Evolutionary conservation across 2,888 invertebrate species (phyloP), one percentile per base, ranked within the genome.

Genomic region (Tenthredo notha): DNA sequence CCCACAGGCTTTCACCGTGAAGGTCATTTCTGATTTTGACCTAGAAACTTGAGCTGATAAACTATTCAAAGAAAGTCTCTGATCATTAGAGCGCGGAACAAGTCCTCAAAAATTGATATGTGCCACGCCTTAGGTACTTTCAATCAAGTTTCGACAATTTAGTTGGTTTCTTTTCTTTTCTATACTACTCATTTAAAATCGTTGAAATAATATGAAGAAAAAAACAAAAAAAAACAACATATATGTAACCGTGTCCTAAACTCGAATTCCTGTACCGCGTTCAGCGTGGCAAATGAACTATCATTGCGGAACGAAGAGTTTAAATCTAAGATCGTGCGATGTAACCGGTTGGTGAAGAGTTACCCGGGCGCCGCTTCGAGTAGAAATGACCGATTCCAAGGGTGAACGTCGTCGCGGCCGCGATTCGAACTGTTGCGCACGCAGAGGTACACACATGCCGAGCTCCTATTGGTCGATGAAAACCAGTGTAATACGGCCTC

Each of bases 371-470:
- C 37, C 80, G 80, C 29, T 58, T 61, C 61, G 61, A 58, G 80
- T 80, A 58, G 80, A 80, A 80, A 80, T 80, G 78, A 78, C 78
- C 78, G 78, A 78, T 78, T 61, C 58, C 78, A 78, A 78, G 78
- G 78, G 78, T 78, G 78, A 78, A 78, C 78, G 37, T 33, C 18
- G 78, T 37, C 78, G 37, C 40, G n/a, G 33, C 33, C 54, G 50
- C 77, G 61, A 78, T 78, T 37, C n/a, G 58, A 78, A 78, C n/a
- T 78, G 80, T 80, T 80, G 80, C 58, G 80, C 80, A 80, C 80
- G 80, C 80, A 80, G 80, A 80, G 61, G 80, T 25, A 40, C 80
- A 80, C 80, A 80, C 80, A 80, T 80, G 80, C 80, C 80, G 80
- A 40, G 33, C 21, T 80, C 21, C 80, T 10, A 80, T 80, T 80